A percentile compares a stretch with the other conserved stretches of the same genome.
Evolutionary conservation across 2,797 vertebrate genomes (phyloP).

Genomic region (Falco berigora): DNA sequence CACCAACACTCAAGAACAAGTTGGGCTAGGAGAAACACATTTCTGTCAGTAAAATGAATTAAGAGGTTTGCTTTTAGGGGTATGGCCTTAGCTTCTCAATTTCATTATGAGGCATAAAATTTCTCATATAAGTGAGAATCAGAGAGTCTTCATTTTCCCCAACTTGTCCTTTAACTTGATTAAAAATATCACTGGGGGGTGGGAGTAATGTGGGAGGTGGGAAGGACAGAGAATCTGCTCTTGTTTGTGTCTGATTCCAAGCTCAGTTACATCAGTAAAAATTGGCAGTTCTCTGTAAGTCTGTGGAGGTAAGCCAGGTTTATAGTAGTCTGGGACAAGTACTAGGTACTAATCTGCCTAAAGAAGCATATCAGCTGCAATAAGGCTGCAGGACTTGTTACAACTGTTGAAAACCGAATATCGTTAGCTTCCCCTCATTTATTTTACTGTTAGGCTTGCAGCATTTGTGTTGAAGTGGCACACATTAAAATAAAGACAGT

Average conservation of each 20-base stretch:
- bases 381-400: background rate
- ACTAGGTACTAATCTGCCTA: background rate
- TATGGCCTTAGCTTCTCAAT: background rate
- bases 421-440: constrained; percentile 40
- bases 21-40: background rate
- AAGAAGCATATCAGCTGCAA: background rate
- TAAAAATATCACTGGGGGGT: background rate
- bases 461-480: background rate
- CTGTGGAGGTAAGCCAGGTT: background rate
- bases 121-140: background rate
- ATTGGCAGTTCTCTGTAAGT: background rate
- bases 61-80: background rate
- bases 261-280: background rate
- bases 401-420: background rate
- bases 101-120: background rate
- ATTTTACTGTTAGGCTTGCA: constrained; percentile 17
- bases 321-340: background rate
- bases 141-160: background rate
- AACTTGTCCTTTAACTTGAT: background rate
- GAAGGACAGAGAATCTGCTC: background rate
- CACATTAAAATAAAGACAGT: background rate
- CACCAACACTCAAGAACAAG: background rate
- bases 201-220: too few species aligned
- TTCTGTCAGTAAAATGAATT: background rate
- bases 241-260: background rate